A percentile compares a stretch with the other conserved stretches of the same genome.
Conservation (phyloP, 2,113 vertebrate species). For the Calypte anna region DNA sequence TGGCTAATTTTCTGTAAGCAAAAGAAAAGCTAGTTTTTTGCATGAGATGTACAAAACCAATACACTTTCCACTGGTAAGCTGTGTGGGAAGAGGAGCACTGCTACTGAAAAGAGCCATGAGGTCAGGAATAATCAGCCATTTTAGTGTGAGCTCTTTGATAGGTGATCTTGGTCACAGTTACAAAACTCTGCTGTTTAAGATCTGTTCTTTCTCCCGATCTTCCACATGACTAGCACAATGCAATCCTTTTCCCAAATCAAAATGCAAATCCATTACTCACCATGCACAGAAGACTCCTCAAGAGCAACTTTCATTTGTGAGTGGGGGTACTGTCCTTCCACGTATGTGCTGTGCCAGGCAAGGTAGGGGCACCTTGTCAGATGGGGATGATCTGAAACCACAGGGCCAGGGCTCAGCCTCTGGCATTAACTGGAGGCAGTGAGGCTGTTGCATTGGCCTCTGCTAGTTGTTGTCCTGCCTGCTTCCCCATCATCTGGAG, state of each 20-base stretch:
- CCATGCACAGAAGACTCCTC: not conserved
- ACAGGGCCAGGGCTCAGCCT: not conserved
- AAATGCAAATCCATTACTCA: not conserved
- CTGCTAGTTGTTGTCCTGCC: not conserved
- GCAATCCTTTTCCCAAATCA: not conserved
- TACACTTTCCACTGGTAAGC: slow-evolving; percentile 4
- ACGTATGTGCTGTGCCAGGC: too few species aligned
- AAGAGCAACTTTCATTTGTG: fast-evolving
- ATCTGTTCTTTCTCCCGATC: not conserved
- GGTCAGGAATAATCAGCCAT: not conserved
- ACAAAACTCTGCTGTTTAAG: not conserved
- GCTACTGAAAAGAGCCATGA: not conserved
- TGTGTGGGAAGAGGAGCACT: slow-evolving; percentile 14
- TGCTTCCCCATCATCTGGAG: not conserved
- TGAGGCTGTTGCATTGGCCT: not conserved
- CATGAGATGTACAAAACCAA: not conserved
- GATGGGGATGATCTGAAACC: not conserved
- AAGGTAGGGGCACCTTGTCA: not conserved
- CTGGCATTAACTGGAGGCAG: not conserved
- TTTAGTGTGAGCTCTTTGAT: not conserved
- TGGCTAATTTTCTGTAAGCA: slow-evolving; percentile 13
- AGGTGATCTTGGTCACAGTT: not conserved
- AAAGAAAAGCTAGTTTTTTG: slow-evolving; percentile 35
- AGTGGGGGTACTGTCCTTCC: not conserved
- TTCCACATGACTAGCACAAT: not conserved